phyloP scores from a whole-genome alignment of 1,140 invertebrate species.

The Aethina tumida region DNA sequence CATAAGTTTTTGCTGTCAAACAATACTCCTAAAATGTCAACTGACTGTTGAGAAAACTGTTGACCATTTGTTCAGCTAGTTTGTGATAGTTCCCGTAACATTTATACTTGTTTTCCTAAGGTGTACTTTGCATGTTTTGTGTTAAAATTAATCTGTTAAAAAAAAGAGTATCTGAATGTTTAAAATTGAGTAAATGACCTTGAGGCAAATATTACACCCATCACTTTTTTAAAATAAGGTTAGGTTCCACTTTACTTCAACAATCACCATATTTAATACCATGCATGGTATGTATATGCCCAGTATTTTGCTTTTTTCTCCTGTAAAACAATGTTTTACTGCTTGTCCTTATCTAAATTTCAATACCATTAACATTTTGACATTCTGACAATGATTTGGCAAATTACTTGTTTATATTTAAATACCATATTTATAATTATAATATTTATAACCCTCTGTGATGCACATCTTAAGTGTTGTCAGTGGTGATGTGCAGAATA shows the following conservation, averaged over 20 bases:
- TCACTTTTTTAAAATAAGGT: conserved; percentile 34
- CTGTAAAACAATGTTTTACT: conserved; percentile 11
- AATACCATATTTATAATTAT: too few species aligned
- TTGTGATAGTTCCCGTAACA: too few species aligned
- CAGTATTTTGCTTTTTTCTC: conserved; percentile 13
- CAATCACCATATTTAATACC: conserved; percentile 32
- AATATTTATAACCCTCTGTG: too few species aligned
- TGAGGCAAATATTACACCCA: conserved; percentile 33
- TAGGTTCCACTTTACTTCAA: conserved; percentile 28
- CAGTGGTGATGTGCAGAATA: too few species aligned
- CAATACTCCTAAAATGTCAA: too few species aligned
- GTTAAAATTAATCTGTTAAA: background rate
- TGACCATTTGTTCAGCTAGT: conserved; percentile 11
- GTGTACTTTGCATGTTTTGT: background rate
- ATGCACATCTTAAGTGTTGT: too few species aligned
- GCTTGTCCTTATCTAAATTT: too few species aligned
- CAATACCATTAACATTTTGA: background rate
- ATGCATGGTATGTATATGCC: conserved; percentile 32
- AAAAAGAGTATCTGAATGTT: conserved; percentile 3
- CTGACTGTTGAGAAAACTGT: too few species aligned
- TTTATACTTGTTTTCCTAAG: background rate
- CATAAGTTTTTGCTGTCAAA: too few species aligned
- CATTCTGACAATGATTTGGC: conserved; percentile 1
- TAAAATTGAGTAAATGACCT: conserved; percentile 27
- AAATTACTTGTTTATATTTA: conserved; percentile 1